Base-by-base conservation (phyloP, 2,888 invertebrate genomes). In the Athalia circularis region DNA sequence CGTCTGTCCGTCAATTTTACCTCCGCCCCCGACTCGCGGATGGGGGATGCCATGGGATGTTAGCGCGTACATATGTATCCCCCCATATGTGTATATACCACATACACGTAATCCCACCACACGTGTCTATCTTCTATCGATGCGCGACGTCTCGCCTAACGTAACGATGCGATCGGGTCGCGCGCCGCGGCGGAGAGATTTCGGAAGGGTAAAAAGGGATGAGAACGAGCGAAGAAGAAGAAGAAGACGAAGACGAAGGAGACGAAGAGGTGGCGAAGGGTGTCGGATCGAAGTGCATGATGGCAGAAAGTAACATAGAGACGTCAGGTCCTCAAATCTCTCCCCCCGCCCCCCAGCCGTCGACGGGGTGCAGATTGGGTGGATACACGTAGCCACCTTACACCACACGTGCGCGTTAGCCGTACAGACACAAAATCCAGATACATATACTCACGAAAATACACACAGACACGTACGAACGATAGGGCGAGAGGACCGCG, bases 211-310 rank as follows among this genome's bases (percentile, higher is more conserved):
- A 67, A 54, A 45, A 75, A 15, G 62, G 77, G 67, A 54, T 29
- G 52, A 59, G 54, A 43, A 65, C 57, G 47, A 59, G 61, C 8
- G 59, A 65, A 76, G 78, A 81, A 48, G 67, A 79, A 79, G 79
- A 77, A 77, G 80, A 70, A 74, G 62, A 77, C 65, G 77, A 59
- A 13, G 54, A 13, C 65, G 61, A 47, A 59, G 50, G 67, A 8
- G 77, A 8, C 47, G 70, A 57, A 59, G 70, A 43, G 59, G 74
- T 15, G 61, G 43, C 47, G 79, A 72, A 67, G 78, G 80, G 79
- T 76, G 80, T 75, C 78, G 77, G 78, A 75, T 75, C 75, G 75
- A 75, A 75, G 62, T 75, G 75, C 75, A 75, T 64, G 75, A 62
- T 62, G 62, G 47, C 61, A 75, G 62, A 62, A 48, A 67, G 45